phyloP scores from a whole-genome alignment of 2,888 invertebrate genomes.

The Bruchidius siliquastri region DNA sequence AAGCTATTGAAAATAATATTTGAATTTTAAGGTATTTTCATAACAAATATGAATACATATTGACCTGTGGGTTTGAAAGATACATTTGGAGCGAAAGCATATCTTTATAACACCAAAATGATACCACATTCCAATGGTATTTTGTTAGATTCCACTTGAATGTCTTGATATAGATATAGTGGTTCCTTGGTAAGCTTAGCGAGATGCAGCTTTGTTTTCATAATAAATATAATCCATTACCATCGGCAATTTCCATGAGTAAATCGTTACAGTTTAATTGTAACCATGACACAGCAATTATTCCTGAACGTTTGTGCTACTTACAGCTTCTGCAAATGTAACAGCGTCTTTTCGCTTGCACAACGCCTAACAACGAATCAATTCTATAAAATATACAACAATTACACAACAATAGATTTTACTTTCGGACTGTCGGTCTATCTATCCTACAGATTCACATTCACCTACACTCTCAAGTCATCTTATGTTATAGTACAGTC shows the following conservation, averaged over 20 bases:
- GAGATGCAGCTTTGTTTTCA: neutral
- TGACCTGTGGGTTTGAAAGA: too few relatives aligned
- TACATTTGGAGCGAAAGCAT: too few relatives aligned
- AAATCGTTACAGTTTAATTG: neutral
- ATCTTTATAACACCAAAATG: too few relatives aligned
- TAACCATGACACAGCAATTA: neutral
- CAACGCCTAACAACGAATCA: neutral
- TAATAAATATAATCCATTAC: neutral
- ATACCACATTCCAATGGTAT: too few relatives aligned
- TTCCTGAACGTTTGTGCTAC: neutral
- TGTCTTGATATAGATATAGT: too few relatives aligned
- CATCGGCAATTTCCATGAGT: neutral
- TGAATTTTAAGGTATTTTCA: too few relatives aligned
- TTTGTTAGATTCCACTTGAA: too few relatives aligned
- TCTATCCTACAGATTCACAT: neutral
- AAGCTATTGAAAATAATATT: too few relatives aligned
- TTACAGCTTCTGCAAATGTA: neutral
- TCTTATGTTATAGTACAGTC: neutral
- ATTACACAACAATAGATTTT: neutral
- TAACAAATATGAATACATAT: too few relatives aligned
- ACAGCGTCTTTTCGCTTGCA: neutral
- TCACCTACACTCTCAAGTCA: neutral
- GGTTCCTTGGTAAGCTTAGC: too few relatives aligned
- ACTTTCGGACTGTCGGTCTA: neutral
- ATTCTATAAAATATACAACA: neutral